Conservation (phyloP, 2,888 invertebrate genomes). For the Blastobasis adustella region DNA sequence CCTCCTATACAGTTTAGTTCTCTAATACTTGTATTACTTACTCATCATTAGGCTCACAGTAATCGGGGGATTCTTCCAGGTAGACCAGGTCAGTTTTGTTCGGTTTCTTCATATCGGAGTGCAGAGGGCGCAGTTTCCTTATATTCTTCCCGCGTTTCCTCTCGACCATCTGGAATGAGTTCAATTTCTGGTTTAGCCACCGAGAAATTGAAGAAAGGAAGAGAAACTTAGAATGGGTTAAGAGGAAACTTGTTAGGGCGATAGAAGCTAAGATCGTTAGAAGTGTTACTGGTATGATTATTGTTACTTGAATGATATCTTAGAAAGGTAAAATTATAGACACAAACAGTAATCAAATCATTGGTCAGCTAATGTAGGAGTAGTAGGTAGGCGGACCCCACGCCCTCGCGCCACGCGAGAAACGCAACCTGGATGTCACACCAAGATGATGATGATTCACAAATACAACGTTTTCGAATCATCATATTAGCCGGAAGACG, state of each 20-base stretch:
- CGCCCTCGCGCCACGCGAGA: too few species aligned
- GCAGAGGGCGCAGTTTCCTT: conserved; percentile 82
- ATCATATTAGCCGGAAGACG: too few species aligned
- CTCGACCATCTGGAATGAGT: conserved; percentile 71
- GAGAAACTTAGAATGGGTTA: not conserved
- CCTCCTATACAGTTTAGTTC: not conserved
- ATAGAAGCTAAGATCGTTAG: not conserved
- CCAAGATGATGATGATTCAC: too few species aligned
- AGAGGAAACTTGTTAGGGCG: not conserved
- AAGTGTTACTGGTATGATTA: too few species aligned
- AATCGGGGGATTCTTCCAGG: conserved; percentile 92
- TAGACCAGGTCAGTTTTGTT: conserved; percentile 94
- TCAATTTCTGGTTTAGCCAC: conserved; percentile 12
- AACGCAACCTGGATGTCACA: too few species aligned
- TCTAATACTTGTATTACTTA: conserved; percentile 56
- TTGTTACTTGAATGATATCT: too few species aligned
- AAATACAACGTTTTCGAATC: too few species aligned
- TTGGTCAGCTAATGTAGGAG: too few species aligned
- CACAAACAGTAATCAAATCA: too few species aligned
- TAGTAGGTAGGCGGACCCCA: too few species aligned
- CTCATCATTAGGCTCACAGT: conserved; percentile 90
- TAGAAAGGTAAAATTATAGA: too few species aligned
- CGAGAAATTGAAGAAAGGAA: conserved; percentile 10
- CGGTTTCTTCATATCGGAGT: conserved; percentile 87
- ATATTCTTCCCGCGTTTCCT: conserved; percentile 77